Conservation (phyloP, 2,113 vertebrate genomes). For the Coptodon rendalli region DNA sequence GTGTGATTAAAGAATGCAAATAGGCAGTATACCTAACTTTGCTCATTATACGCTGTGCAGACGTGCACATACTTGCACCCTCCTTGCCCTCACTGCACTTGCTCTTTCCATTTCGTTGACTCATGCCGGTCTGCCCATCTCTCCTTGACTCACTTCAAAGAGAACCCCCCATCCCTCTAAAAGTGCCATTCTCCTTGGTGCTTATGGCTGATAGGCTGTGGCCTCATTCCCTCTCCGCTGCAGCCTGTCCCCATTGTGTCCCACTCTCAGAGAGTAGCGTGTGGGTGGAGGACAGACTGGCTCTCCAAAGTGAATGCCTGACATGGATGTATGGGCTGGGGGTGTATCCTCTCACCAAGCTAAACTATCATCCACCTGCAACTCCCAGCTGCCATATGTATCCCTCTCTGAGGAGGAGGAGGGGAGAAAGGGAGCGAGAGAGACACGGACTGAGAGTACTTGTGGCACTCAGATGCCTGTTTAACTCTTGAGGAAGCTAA, state of each 20-base stretch:
- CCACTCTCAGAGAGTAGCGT: slow-evolving; percentile 59
- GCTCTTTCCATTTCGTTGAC: slow-evolving; percentile 39
- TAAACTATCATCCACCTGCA: slow-evolving; percentile 63
- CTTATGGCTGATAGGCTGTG: slow-evolving; percentile 67
- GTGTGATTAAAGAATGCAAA: slow-evolving; percentile 50
- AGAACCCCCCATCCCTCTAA: slow-evolving; percentile 37
- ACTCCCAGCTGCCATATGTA: slow-evolving; percentile 46
- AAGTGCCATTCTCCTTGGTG: slow-evolving; percentile 71
- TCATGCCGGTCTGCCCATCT: slow-evolving; percentile 38
- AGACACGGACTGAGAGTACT: slow-evolving; percentile 51
- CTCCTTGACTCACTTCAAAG: slow-evolving; percentile 64
- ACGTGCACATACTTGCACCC: slow-evolving; percentile 19
- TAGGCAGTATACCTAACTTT: slow-evolving; percentile 12
- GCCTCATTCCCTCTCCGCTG: slow-evolving; percentile 66
- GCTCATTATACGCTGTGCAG: slow-evolving; percentile 13
- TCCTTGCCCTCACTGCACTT: slow-evolving; percentile 16
- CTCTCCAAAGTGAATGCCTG: slow-evolving; percentile 63
- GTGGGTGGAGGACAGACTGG: slow-evolving; percentile 69
- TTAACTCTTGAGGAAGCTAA: slow-evolving; percentile 75
- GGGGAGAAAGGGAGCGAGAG: neutral
- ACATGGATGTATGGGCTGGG: slow-evolving; percentile 65
- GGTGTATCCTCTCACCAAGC: slow-evolving; percentile 33
- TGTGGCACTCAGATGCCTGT: slow-evolving; percentile 69
- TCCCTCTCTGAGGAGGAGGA: slow-evolving; percentile 18
- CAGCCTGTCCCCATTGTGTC: slow-evolving; percentile 72